A percentile compares a stretch with the other conserved stretches of the same genome.
Conservation (phyloP, 2,797 vertebrate genomes). For the Cebuella pygmaea region DNA sequence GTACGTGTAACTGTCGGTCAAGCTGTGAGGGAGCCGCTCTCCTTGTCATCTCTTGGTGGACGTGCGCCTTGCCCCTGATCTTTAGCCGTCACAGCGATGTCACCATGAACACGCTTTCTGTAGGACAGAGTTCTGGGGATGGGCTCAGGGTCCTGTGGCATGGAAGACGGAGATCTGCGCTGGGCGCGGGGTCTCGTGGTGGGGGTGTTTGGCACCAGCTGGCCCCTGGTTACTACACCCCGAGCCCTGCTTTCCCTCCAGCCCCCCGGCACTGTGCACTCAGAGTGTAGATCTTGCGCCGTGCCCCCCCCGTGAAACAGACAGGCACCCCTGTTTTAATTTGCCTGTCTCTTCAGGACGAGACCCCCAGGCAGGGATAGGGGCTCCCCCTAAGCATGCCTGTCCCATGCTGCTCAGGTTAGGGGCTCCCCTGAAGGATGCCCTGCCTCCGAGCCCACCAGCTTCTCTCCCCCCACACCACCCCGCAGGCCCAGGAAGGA, state of each 20-base stretch:
- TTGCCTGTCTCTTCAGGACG: background rate
- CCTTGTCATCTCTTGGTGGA: background rate
- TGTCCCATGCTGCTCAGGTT: too few species aligned
- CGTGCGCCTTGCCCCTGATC: background rate
- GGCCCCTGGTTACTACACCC: background rate
- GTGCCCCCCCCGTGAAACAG: rapidly evolving
- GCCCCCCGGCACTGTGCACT: rapidly evolving
- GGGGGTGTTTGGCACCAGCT: too few species aligned
- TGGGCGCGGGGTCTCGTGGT: too few species aligned
- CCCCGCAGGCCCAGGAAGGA: slow-evolving; percentile 88
- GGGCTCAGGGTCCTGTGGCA: too few species aligned
- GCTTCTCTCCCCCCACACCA: background rate
- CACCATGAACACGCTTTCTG: rapidly evolving
- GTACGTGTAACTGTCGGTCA: too few species aligned
- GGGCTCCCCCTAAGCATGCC: too few species aligned
- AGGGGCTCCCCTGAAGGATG: too few species aligned
- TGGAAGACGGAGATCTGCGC: background rate
- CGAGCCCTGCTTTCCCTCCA: background rate
- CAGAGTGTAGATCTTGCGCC: rapidly evolving
- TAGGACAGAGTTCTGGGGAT: background rate
- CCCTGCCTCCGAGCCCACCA: background rate
- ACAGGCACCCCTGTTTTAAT: too few species aligned
- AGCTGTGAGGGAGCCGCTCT: too few species aligned
- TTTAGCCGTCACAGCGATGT: background rate
- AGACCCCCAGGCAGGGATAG: too few species aligned